Evolutionary conservation across 2,888 invertebrate species (phyloP).

Genomic region (Dicyrtoma fusca): DNA sequence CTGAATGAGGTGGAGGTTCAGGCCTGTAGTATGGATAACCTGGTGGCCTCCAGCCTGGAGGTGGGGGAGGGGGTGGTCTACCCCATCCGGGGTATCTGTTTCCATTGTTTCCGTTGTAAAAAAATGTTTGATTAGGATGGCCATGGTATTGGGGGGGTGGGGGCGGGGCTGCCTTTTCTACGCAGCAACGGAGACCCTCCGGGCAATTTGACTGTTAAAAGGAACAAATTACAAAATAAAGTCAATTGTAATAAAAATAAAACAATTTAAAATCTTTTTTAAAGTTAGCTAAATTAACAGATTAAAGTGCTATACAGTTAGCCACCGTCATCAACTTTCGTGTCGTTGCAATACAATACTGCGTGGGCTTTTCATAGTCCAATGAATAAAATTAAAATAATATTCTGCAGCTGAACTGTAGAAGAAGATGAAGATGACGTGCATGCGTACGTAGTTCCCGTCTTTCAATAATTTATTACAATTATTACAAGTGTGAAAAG

Average conservation of each 20-base stretch:
- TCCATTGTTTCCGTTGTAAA: background rate
- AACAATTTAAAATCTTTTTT: background rate
- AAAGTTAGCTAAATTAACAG: too few species aligned
- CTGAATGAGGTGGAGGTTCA: conserved; percentile 6
- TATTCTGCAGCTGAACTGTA: too few species aligned
- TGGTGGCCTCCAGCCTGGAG: conserved; percentile 34
- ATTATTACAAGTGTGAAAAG: too few species aligned
- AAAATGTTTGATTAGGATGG: conserved; percentile 18
- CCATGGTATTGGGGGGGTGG: conserved; percentile 15
- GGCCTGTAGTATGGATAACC: conserved; percentile 25
- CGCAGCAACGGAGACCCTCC: conserved; percentile 43
- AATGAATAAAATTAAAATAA: too few species aligned
- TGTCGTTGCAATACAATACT: too few species aligned
- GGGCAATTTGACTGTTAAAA: conserved; percentile 40
- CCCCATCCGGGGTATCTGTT: conserved; percentile 28
- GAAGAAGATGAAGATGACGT: too few species aligned
- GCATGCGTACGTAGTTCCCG: too few species aligned
- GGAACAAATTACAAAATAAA: too few species aligned
- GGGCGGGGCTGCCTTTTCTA: conserved; percentile 38
- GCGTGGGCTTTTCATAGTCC: too few species aligned
- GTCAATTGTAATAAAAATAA: background rate
- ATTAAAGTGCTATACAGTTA: too few species aligned
- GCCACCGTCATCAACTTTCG: too few species aligned
- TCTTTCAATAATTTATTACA: too few species aligned
- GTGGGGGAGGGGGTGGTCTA: conserved; percentile 18